A percentile compares a stretch with the other conserved stretches of the same genome.
Evolutionary conservation across 1,140 invertebrate genomes (phyloP).

Genomic region (Mercenaria mercenaria): DNA sequence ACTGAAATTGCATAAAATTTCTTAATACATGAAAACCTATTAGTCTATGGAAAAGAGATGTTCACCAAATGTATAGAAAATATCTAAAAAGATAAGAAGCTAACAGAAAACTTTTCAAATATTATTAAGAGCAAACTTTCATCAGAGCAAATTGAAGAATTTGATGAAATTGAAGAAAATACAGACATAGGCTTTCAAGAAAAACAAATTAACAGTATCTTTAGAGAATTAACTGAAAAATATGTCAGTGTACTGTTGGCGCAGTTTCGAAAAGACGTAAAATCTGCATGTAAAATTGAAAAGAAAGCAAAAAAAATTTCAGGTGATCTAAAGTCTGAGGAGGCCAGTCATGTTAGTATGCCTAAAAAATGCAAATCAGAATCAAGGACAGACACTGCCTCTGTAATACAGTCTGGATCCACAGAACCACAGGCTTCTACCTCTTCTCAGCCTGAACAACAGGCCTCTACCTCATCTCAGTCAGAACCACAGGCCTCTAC

Average conservation of each 20-base stretch:
- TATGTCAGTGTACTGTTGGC: background rate
- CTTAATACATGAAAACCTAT: background rate
- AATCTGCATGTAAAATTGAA: constrained; percentile 1
- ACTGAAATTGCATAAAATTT: background rate
- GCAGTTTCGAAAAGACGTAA: constrained; percentile 30
- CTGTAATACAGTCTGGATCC: background rate
- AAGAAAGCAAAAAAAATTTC: background rate
- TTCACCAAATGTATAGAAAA: background rate
- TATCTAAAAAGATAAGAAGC: background rate
- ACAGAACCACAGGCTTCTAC: background rate
- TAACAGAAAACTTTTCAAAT: background rate
- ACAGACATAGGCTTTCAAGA: background rate
- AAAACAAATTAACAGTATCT: background rate
- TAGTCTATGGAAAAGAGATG: background rate
- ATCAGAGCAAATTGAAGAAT: background rate
- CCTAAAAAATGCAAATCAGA: background rate
- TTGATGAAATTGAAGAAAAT: background rate
- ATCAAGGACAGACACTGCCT: background rate
- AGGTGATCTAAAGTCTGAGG: background rate
- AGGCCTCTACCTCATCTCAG: background rate
- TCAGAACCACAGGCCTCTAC: background rate
- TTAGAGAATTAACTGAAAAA: background rate
- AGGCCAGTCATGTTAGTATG: background rate
- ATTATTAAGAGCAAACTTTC: background rate
- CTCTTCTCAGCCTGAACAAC: background rate